Percentiles rank a stretch among this genome's conserved stretches.
Conservation (phyloP, 2,113 vertebrate genomes). For the Leucoraja erinaceus region DNA sequence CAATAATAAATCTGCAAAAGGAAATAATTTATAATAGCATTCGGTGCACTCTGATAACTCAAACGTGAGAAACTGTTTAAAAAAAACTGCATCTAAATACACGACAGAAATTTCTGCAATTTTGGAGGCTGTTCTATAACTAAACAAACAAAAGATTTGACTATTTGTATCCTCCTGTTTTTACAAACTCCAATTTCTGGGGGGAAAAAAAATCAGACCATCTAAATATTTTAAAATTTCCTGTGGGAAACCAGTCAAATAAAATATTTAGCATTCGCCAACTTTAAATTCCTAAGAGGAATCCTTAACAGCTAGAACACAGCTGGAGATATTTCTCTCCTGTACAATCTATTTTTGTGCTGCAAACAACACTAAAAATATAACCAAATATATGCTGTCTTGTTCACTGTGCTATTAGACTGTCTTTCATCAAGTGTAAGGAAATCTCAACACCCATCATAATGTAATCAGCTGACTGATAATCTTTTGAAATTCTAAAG, state of each 20-base stretch:
- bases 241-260: constrained; percentile 19
- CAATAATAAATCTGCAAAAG: not conserved
- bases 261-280: constrained; percentile 33
- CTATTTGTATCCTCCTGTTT: not conserved
- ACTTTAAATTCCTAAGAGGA: constrained; percentile 23
- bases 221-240: constrained; percentile 8
- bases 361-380: constrained; percentile 58
- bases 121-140: not conserved
- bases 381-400: constrained; percentile 56
- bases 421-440: constrained; percentile 25
- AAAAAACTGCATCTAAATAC: not conserved
- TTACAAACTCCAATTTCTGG: not conserved
- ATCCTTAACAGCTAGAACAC: constrained; percentile 48
- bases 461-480: constrained; percentile 4
- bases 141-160: not conserved
- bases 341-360: constrained; percentile 55
- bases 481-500: not conserved
- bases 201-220: not conserved
- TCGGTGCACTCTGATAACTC: not conserved
- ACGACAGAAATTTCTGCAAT: not conserved
- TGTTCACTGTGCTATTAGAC: not conserved
- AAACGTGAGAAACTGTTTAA: not conserved
- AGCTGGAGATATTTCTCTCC: constrained; percentile 56
- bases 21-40: not conserved
- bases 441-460: constrained; percentile 19